Base-by-base conservation (phyloP, 2,113 vertebrate genomes). In the Halichoerus grypus region DNA sequence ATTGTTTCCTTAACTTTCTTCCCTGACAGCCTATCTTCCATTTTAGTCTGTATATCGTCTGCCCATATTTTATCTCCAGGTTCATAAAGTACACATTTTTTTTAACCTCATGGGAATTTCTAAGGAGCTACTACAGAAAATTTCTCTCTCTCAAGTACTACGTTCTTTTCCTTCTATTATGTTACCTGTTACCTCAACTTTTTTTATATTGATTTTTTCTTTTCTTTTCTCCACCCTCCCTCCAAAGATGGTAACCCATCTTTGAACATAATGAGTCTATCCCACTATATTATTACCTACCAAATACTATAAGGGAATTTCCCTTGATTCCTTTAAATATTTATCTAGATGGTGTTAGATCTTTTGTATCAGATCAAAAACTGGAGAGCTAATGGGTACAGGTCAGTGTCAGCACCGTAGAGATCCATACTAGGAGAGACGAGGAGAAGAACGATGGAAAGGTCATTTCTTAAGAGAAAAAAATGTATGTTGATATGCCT, bases 311-410 rank as follows among this genome's bases (percentile, higher is more conserved):
- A 74, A 69, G 24, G 49, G 67, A 84, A 67, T 83, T 80, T 97
- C 24, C 21, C 55, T 90, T 74, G 33, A 83, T 89, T 92, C 21
- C 4, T 83, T 97, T 81, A 83, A 94, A 74, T 89, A 94, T 93
- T 97, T 92, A 69, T 57, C 8, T 57, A 3, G 10, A 57, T 84
- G 46, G 2, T 83, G 42, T 92, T 87, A 59, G 61, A 55, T 79
- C 22, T 55, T 92, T 71, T 18, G n/a, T 79, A 87, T 51, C 74
- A 86, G 74, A 53, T 94, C 5, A 82, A 76, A 95, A 39, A 18
- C 5, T 15, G 7, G 8, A 63, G 21, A 85, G 3, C 3, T 80
- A 90, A 63, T 63, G 24, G 33, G 61, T 21, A 1, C 28, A 61
- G 33, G 21, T 82, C 22, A 94, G 59, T 81, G 33, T 83, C 39